phyloP scores from a whole-genome alignment of 2,797 vertebrate genomes.

The Octomys mimax region DNA sequence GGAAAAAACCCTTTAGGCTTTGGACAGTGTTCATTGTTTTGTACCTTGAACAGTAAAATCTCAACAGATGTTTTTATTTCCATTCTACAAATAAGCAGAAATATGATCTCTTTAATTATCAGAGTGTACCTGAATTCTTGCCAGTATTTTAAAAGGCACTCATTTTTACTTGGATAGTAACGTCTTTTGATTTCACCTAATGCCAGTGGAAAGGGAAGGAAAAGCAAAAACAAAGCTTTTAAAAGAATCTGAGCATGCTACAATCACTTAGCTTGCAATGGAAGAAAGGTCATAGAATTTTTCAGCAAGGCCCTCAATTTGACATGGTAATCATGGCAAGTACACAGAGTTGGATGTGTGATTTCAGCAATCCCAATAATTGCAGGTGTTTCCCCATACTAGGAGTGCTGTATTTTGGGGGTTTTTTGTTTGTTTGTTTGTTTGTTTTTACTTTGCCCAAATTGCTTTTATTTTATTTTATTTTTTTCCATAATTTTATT shows the following conservation, averaged over 20 bases:
- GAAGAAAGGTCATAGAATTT: background rate
- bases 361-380: background rate
- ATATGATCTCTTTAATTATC: constrained; percentile 29
- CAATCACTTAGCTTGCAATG: background rate
- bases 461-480: no score
- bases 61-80: constrained; percentile 68
- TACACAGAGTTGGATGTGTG: background rate
- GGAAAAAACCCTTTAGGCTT: constrained; percentile 52
- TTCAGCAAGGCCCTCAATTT: background rate
- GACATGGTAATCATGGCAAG: background rate
- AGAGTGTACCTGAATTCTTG: constrained; percentile 29
- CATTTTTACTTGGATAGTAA: constrained; percentile 18
- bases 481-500: no score
- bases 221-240: background rate
- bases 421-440: no score
- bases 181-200: constrained; percentile 58
- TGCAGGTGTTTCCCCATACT: background rate
- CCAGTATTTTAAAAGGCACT: constrained; percentile 55
- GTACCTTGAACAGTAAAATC: constrained; percentile 16
- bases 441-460: no score
- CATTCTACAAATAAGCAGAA: constrained; percentile 53
- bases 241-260: background rate
- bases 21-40: background rate
- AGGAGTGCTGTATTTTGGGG: background rate
- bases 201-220: background rate